phyloP scores from a whole-genome alignment of 2,888 invertebrate genomes.

The Aphidoletes aphidimyza region DNA sequence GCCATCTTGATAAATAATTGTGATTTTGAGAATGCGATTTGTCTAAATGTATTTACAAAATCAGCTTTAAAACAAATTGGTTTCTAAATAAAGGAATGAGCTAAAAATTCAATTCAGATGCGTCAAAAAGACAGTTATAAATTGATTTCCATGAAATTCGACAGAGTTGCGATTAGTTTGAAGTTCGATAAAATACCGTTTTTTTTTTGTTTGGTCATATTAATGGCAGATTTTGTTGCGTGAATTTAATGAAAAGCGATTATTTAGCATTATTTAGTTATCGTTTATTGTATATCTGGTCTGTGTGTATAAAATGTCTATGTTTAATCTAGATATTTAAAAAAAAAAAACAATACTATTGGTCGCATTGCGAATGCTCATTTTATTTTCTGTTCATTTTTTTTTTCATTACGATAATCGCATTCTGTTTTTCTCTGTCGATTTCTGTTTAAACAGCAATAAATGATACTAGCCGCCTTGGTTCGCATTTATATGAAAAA shows the following conservation, averaged over 20 bases:
- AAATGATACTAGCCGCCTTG: too few relatives aligned
- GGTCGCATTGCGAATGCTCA: not conserved
- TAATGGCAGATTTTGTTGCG: not conserved
- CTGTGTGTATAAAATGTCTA: constrained; percentile 29
- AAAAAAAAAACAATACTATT: not conserved
- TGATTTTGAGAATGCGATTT: not conserved
- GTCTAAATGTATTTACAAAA: too few relatives aligned
- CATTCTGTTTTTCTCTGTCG: not conserved
- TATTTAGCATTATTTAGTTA: not conserved
- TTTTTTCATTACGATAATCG: too few relatives aligned
- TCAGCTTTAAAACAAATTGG: too few relatives aligned
- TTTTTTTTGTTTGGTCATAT: too few relatives aligned
- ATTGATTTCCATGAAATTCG: too few relatives aligned
- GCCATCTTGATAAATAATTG: not conserved
- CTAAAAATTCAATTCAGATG: not conserved
- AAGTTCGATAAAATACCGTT: too few relatives aligned
- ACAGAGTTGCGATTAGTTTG: too few relatives aligned
- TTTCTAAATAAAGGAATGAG: too few relatives aligned
- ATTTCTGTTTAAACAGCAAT: constrained; percentile 11
- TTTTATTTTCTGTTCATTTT: too few relatives aligned
- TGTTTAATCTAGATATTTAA: constrained; percentile 43
- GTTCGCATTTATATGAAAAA: too few relatives aligned
- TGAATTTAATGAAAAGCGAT: not conserved
- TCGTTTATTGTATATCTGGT: constrained; percentile 2
- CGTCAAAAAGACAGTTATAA: too few relatives aligned